Evolutionary conservation across 2,888 invertebrate species (phyloP), one percentile per base, ranked within the genome.

Genomic region (Aromia moschata): DNA sequence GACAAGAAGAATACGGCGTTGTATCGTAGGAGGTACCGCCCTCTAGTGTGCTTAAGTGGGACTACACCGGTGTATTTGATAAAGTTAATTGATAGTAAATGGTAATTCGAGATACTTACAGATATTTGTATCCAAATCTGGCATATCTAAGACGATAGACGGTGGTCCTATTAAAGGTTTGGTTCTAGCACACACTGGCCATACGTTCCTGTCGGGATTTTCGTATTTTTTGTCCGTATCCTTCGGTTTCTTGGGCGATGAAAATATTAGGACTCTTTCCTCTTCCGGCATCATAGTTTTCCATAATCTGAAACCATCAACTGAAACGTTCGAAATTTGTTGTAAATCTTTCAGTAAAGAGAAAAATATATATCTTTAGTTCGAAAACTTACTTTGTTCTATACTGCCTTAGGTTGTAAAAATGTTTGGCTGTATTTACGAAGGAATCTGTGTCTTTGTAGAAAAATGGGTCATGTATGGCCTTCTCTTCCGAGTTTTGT

Each of bases 121-220:
- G 14, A 58, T 44, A 25, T 46, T 45, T 5, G 57, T 58, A 20
- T 58, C 58, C 5, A 66, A 51, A 59, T 63, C 64, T 0, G 75
- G 74, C 60, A 75, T 63, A 54, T 75, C 75, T 33, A 75, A 62
- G 20, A 72, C 60, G 10, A 65, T 60, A 9, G 61, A 64, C 1
- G 74, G 73, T 15, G 60, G 45, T 4, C 59, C 59, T 1, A 73
- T 57, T 14, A 72, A 45, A 1, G 74, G 73, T 25, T 56, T 65
- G 43, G 47, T 62, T 62, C 70, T 65, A 16, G 62, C 57, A 47
- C 47, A 40, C 10, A 69, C 72, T 36, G 67, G 70, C 69, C 74
- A 73, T 20, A 49, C 37, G 38, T 44, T 15, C 1, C n/a, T n/a
- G 25, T 30, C 30, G 1, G n/a, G 2, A 15, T 37, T n/a, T 12